Base-by-base conservation (phyloP, 2,888 invertebrate genomes). In the Thymelicus lineola region DNA sequence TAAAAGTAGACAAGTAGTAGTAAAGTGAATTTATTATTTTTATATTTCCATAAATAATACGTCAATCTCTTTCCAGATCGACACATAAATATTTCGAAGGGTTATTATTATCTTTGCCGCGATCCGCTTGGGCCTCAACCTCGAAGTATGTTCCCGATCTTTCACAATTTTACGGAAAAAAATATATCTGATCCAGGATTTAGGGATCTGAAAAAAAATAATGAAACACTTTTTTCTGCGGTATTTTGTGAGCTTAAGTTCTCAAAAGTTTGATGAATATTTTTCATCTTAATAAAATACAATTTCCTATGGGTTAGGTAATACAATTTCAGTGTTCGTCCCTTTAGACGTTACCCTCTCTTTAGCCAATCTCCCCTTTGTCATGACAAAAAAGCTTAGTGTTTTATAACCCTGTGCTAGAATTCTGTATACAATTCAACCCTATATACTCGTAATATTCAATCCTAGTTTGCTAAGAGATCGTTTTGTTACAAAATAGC, bases 41-140 rank as follows among this genome's bases (percentile, higher is more conserved):
- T 20, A 53, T 53, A 53, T 60, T 28, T 1, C n/a, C 1, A 50
- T 60, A 59, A 67, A 62, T 55, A 62, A 28, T 45, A 35, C 36
- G 7, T 55, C 46, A 57, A 62, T 64, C 57, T 42, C 42, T 63
- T 48, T 64, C 50, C 59, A 38, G 59, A 70, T 70, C 58, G 38
- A 48, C 50, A 45, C 63, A 50, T 63, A 64, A 70, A 64, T 64
- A 70, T 63, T 45, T 63, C 59, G 64, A 50, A 70, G 69, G 69
- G 63, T 38, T 70, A 70, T 70, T 57, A 57, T 57, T 64, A 70
- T 70, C 69, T 70, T 70, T 59, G 42, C 69, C 69, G 64, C 57
- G 59, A 65, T 65, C 70, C 70, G 64, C 64, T 70, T 60, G 59
- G 53, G 59, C 50, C 42, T 20, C 42, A 69, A 63, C 69, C 58